A percentile compares a stretch with the other conserved stretches of the same genome.
Evolutionary conservation across 2,797 vertebrate species (phyloP).

Genomic region (Bufotes viridis): DNA sequence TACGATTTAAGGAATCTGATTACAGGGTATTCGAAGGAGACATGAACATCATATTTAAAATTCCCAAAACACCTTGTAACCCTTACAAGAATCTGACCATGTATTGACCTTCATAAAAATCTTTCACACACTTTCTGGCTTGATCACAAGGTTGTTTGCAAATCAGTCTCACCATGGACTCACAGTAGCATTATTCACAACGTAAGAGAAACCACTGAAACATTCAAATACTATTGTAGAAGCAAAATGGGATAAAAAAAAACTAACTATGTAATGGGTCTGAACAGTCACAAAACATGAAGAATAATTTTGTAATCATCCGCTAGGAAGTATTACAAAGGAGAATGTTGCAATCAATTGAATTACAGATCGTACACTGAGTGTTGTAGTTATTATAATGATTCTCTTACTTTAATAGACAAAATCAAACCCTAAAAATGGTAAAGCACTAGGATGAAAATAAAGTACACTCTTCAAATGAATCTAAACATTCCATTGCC

Average conservation of each 20-base stretch:
- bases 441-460: background rate
- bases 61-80: too few relatives aligned
- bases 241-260: background rate
- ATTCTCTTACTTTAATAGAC: background rate
- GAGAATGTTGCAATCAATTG: background rate
- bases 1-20: too few relatives aligned
- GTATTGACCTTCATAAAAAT: too few relatives aligned
- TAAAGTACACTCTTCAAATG: background rate
- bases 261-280: background rate
- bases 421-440: background rate
- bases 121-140: too few relatives aligned
- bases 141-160: too few relatives aligned
- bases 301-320: background rate
- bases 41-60: too few relatives aligned
- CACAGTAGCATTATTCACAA: background rate
- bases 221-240: background rate
- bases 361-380: background rate
- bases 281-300: background rate
- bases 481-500: background rate
- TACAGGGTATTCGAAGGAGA: too few relatives aligned
- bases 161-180: background rate
- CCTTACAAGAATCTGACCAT: too few relatives aligned
- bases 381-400: background rate
- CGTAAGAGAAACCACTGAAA: background rate
- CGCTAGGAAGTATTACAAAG: background rate